Evolutionary conservation across 92 coral and sea anemone genomes (phyloP).

Genomic region (Palythoa grandis): DNA sequence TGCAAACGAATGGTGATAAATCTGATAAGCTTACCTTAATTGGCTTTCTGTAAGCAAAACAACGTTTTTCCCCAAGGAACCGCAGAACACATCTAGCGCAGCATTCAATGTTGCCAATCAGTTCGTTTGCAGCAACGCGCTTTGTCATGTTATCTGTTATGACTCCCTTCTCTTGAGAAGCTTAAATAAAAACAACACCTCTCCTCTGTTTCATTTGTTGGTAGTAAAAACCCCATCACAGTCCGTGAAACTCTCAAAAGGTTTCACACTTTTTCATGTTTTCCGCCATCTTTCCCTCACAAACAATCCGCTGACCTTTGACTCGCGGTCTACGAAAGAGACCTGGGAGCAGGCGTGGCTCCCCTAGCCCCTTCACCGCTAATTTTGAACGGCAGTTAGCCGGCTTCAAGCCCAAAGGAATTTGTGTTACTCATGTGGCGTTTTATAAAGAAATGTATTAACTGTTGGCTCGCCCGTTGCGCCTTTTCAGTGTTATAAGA

Average conservation of each 20-base stretch:
- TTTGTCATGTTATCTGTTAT: background rate
- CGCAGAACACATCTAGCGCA: slow-evolving; percentile 88
- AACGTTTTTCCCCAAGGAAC: slow-evolving; percentile 64
- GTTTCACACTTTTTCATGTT: background rate
- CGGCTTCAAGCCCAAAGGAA: too few relatives aligned
- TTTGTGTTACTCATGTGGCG: too few relatives aligned
- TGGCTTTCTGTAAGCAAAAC: slow-evolving; percentile 57
- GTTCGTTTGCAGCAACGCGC: background rate
- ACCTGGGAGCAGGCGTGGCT: too few relatives aligned
- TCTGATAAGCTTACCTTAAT: slow-evolving; percentile 58
- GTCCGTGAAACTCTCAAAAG: background rate
- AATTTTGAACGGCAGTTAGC: too few relatives aligned
- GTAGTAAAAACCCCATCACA: background rate
- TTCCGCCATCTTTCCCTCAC: background rate
- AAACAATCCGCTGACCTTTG: background rate
- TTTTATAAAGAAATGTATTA: too few relatives aligned
- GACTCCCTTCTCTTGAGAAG: background rate
- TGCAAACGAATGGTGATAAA: background rate
- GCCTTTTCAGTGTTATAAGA: too few relatives aligned
- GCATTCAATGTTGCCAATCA: slow-evolving; percentile 50
- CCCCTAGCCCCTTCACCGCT: too few relatives aligned
- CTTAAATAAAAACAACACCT: background rate
- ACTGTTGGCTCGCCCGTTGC: too few relatives aligned
- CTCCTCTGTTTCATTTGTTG: background rate
- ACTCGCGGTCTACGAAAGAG: too few relatives aligned